phyloP scores from a whole-genome alignment of 2,888 invertebrate genomes.

The Andrena praecox region DNA sequence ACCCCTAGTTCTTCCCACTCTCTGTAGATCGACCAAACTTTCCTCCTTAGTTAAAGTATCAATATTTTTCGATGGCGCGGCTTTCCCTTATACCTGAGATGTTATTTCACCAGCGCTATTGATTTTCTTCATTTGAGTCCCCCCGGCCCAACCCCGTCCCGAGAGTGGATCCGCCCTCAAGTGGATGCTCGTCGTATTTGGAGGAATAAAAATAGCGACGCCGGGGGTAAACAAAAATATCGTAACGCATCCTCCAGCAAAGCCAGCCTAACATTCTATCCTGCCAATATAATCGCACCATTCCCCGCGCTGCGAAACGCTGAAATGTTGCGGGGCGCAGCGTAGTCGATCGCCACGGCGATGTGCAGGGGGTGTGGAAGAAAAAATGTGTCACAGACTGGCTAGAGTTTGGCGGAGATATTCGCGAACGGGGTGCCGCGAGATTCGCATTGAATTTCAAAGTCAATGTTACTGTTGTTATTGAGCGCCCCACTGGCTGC shows the following conservation, averaged over 20 bases:
- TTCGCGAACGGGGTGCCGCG: background rate
- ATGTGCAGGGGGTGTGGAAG: background rate
- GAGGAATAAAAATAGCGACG: constrained; percentile 35
- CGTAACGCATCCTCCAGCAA: constrained; percentile 9
- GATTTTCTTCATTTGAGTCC: constrained; percentile 74
- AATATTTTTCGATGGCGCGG: constrained; percentile 80
- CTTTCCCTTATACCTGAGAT: constrained; percentile 75
- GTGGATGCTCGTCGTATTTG: constrained; percentile 34
- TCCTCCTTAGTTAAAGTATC: constrained; percentile 83
- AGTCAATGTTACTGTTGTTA: background rate
- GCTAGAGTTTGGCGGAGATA: background rate
- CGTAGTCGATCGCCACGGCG: constrained; percentile 11
- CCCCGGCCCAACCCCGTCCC: background rate
- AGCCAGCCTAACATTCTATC: constrained; percentile 35
- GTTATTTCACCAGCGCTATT: constrained; percentile 75
- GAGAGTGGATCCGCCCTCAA: constrained; percentile 17
- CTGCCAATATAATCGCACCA: constrained; percentile 36
- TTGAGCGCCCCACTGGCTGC: background rate
- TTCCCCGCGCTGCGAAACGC: constrained; percentile 8
- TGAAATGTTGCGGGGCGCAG: background rate
- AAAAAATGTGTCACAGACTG: background rate
- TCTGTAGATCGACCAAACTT: constrained; percentile 72
- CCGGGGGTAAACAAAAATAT: constrained; percentile 53
- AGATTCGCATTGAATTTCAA: background rate
- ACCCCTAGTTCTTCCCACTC: constrained; percentile 29